Base-by-base conservation (phyloP, 2,888 invertebrate genomes). In the Ectemnius continuus region DNA sequence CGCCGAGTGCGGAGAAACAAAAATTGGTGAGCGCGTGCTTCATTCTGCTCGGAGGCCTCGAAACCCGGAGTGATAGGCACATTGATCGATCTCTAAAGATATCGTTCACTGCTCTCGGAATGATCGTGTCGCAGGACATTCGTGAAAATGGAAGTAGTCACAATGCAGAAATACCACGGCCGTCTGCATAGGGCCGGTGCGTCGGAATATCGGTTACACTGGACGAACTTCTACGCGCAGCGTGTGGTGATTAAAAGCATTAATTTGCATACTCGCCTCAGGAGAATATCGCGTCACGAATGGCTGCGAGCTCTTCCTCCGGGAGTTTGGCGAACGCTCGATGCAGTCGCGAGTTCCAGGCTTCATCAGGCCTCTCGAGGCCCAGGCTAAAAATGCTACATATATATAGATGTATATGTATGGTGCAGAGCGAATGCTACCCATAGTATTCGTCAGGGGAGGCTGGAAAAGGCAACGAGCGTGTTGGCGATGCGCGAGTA, bases 301-400 rank as follows among this genome's bases (percentile, higher is more conserved):
- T 11, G 75, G 36, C 6, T 20, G 63, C 73, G 62, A 61, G 59
- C 56, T 48, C 68, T 47, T 45, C 60, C 67, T 70, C 61, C 61
- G 18, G 59, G 52, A 18, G 70, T 14, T 47, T 70, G 73, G 73
- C 80, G 78, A 82, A 78, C 75, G 75, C 70, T 72, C 61, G 78
- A 80, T 83, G 80, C 78, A 75, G 75, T 76, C 78, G 75, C 61
- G 52, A 64, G 70, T 74, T 57, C 56, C 20, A 61, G 56, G 58
- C 57, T 45, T 47, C 61, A 26, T 13, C 45, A 61, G 46, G 61
- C 59, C 73, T 61, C 62, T 75, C 64, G 23, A 60, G 61, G 45
- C 16, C 23, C 65, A 36, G 75, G 20, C 62, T 67, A 74, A 84
- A 84, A 84, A 81, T 84, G 82, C 36, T 36, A 6, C 36, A 36